Percentiles rank a stretch among this genome's conserved stretches.
These are phyloP conservation scores for Chironomus striatipennis DNA, from an alignment of 1,140 invertebrate species.

Conservation along the genomic window DNA sequence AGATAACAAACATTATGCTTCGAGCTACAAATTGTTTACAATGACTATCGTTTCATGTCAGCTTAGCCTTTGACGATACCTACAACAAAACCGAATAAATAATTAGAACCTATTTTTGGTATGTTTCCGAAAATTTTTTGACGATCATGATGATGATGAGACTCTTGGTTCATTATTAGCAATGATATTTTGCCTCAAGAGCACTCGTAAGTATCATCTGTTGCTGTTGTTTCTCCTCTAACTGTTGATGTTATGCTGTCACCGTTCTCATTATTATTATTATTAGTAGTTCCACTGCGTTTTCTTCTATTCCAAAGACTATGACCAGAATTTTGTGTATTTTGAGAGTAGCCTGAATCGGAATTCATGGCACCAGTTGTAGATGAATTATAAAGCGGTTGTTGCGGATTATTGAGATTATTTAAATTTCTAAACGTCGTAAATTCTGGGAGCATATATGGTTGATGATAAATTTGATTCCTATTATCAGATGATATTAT, in stretches of 20 bases:
- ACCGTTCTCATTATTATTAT: slow-evolving; percentile 24
- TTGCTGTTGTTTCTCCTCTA: not conserved
- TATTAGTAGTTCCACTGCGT: slow-evolving; percentile 26
- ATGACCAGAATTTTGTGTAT: slow-evolving; percentile 44
- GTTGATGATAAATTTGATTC: slow-evolving; percentile 31
- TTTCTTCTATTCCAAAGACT: slow-evolving; percentile 31
- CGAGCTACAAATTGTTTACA: too few relatives aligned
- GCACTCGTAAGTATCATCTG: slow-evolving; percentile 1
- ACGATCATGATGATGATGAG: not conserved
- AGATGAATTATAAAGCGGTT: slow-evolving; percentile 36
- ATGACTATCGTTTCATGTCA: too few relatives aligned
- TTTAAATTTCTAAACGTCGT: slow-evolving; percentile 25
- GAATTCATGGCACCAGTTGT: slow-evolving; percentile 47
- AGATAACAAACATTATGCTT: too few relatives aligned
- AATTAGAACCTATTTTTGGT: not conserved
- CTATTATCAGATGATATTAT: slow-evolving; percentile 36
- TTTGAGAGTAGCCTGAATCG: slow-evolving; percentile 60
- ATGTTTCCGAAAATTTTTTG: too few relatives aligned
- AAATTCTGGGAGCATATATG: slow-evolving; percentile 34
- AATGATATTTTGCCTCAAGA: slow-evolving; percentile 7
- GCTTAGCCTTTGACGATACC: too few relatives aligned
- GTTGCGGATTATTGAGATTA: slow-evolving; percentile 27
- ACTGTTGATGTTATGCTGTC: slow-evolving; percentile 18
- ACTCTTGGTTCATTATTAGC: not conserved
- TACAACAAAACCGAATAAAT: not conserved